A percentile compares a stretch with the other conserved stretches of the same genome.
These are phyloP conservation scores for Nomia melanderi DNA, from an alignment of 1,140 invertebrate genomes.

Conservation along the genomic window DNA sequence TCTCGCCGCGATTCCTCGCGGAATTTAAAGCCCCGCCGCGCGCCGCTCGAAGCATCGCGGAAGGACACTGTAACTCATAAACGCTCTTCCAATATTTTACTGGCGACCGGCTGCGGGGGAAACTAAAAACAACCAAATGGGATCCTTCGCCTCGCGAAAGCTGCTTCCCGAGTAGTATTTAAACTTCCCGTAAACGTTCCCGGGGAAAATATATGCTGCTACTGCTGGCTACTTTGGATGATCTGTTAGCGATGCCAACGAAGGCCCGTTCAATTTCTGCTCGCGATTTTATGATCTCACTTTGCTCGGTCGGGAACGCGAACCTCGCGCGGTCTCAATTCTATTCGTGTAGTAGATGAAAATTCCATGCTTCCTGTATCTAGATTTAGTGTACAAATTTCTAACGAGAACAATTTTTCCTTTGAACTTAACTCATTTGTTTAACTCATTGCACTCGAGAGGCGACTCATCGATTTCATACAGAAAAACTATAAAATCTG, in stretches of 20 bases:
- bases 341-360: too few species aligned
- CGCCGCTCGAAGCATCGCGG: background rate
- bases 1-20: background rate
- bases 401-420: too few species aligned
- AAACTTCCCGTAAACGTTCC: slow-evolving; percentile 10
- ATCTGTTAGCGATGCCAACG: background rate
- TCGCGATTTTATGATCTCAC: too few species aligned
- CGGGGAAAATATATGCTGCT: background rate
- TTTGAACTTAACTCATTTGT: too few species aligned
- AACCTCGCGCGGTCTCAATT: too few species aligned
- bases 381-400: too few species aligned
- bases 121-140: slow-evolving; percentile 18
- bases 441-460: too few species aligned
- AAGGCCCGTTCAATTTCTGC: background rate
- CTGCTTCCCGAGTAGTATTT: slow-evolving; percentile 8
- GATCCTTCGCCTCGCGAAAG: slow-evolving; percentile 8
- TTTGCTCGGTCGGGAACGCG: too few species aligned
- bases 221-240: background rate
- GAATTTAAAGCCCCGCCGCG: slow-evolving; percentile 10
- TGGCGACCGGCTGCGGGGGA: background rate
- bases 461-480: too few species aligned
- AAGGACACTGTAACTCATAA: slow-evolving; percentile 14
- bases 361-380: too few species aligned
- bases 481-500: too few species aligned
- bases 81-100: slow-evolving; percentile 2